Percentiles rank a stretch among this genome's conserved stretches.
These are phyloP conservation scores for Diabrotica virgifera DNA, from an alignment of 1,140 invertebrate genomes.

Conservation along the genomic window DNA sequence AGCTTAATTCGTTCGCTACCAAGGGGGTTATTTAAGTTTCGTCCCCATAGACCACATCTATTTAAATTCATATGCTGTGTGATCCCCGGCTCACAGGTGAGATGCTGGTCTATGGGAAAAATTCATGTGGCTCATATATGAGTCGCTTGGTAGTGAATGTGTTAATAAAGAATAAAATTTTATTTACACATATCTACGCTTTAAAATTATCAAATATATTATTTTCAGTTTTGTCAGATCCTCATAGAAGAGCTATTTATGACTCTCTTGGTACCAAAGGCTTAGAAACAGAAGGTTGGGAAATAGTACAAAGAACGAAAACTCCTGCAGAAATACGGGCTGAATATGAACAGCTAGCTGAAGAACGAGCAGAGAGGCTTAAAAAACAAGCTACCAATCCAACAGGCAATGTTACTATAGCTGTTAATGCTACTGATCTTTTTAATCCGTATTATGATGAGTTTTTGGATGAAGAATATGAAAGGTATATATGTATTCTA, in stretches of 20 bases:
- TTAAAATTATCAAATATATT: not conserved
- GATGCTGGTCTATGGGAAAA: no score
- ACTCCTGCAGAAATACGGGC: conserved; percentile 92
- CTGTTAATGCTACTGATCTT: conserved; percentile 89
- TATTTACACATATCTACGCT: not conserved
- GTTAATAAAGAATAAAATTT: not conserved
- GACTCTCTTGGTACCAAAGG: conserved; percentile 76
- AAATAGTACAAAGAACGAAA: conserved; percentile 83
- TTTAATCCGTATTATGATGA: conserved; percentile 78
- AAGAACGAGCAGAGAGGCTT: conserved; percentile 76
- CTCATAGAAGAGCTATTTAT: conserved; percentile 77
- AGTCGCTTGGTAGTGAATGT: not conserved
- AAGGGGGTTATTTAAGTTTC: no score
- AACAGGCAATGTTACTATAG: conserved; percentile 79
- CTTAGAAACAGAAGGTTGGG: conserved; percentile 87
- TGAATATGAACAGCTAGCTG: conserved; percentile 84
- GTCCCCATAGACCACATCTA: no score
- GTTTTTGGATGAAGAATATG: conserved; percentile 42
- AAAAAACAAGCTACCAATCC: conserved; percentile 88
- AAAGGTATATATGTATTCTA: conserved; percentile 41
- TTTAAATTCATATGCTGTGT: no score
- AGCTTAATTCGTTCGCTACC: no score
- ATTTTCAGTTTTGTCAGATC: conserved; percentile 68
- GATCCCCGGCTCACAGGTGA: no score
- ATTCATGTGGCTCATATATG: not conserved